Percentiles rank a stretch among this genome's conserved stretches.
Conservation (phyloP, 2,797 vertebrate species). For the Pelochelys cantorii region DNA sequence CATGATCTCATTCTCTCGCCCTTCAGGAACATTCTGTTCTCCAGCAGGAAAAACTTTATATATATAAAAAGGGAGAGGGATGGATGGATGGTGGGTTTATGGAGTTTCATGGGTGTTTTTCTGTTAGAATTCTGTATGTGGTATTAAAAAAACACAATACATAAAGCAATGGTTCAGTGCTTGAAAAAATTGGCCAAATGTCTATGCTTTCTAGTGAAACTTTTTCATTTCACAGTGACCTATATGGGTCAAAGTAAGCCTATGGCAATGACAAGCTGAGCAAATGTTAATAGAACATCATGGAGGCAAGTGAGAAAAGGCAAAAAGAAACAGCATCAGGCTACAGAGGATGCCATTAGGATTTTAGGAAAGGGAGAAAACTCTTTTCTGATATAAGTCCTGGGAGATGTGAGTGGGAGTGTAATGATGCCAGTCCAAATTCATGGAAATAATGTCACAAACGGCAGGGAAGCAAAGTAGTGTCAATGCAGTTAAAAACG, state of each 20-base stretch:
- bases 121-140: neutral
- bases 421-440: constrained; percentile 75
- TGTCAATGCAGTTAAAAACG: constrained; percentile 72
- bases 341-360: constrained; percentile 30
- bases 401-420: constrained; percentile 61
- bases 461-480: constrained; percentile 74
- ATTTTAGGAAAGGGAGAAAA: constrained; percentile 54
- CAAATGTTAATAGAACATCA: neutral
- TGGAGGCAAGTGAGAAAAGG: neutral
- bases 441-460: constrained; percentile 74
- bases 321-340: constrained; percentile 5
- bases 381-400: constrained; percentile 74
- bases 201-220: neutral
- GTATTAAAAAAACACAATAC: neutral
- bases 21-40: no score
- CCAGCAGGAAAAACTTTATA: no score
- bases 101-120: neutral
- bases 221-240: neutral
- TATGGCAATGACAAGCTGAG: neutral
- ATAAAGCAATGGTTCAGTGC: neutral
- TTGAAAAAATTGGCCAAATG: neutral
- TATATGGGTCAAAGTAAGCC: neutral
- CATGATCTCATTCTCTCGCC: no score
- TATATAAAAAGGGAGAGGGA: neutral
- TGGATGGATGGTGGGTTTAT: neutral